These are phyloP conservation scores for Prosopocoilus inquinatus DNA, from an alignment of 2,888 invertebrate genomes.

Conservation along the genomic window DNA sequence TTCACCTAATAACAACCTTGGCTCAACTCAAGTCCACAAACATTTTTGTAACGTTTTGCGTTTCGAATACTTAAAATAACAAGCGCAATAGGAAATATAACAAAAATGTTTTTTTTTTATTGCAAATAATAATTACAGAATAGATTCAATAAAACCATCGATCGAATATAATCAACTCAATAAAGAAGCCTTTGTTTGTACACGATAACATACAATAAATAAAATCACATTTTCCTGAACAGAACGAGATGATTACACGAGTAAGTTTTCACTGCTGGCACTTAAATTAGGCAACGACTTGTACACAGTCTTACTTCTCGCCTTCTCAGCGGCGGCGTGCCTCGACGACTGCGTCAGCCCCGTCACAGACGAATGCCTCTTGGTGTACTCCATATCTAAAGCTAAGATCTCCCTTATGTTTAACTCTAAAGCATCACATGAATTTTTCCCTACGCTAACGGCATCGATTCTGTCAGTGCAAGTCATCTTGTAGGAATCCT, in stretches of 20 bases:
- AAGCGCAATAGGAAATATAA: constrained; percentile 4
- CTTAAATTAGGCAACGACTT: constrained; percentile 71
- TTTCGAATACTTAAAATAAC: no score
- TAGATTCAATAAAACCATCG: constrained; percentile 11
- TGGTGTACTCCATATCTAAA: constrained; percentile 51
- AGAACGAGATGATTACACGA: constrained; percentile 46
- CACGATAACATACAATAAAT: constrained; percentile 15
- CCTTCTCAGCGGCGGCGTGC: constrained; percentile 32
- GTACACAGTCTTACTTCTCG: constrained; percentile 50
- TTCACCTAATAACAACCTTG: no score
- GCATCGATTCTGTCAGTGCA: constrained; percentile 16
- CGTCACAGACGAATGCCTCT: constrained; percentile 41
- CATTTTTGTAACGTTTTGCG: no score
- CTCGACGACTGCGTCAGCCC: constrained; percentile 39
- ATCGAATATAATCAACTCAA: constrained; percentile 14
- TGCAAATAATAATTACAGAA: constrained; percentile 14
- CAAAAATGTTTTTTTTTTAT: constrained; percentile 17
- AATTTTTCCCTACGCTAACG: constrained; percentile 30
- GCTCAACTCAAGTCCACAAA: no score
- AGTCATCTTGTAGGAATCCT: constrained; percentile 12
- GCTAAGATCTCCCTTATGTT: constrained; percentile 53
- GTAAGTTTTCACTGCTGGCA: constrained; percentile 64
- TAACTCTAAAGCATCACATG: constrained; percentile 53
- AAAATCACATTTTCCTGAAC: constrained; percentile 14
- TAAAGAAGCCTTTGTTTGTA: constrained; percentile 14